These are phyloP conservation scores for Trachelus tabidus DNA, from an alignment of 2,888 invertebrate genomes.

Conservation along the genomic window DNA sequence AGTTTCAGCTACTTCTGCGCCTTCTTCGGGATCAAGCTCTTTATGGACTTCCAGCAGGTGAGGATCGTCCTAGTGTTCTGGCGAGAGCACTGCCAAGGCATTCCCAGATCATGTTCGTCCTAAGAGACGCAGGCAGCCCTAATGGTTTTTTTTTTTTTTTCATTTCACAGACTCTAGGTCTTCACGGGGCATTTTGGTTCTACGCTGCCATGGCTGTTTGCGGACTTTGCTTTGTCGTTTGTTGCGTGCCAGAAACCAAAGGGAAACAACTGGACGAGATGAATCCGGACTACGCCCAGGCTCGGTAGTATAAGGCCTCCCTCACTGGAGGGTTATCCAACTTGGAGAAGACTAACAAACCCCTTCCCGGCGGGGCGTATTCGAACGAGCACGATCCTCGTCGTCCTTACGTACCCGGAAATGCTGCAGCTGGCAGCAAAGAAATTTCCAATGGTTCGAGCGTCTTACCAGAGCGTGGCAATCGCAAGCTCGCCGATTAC, in stretches of 20 bases:
- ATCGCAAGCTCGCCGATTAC: slow-evolving; percentile 50
- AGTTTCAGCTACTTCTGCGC: slow-evolving; percentile 89
- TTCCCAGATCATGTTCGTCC: neutral
- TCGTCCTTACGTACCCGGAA: slow-evolving; percentile 37
- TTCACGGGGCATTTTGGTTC: slow-evolving; percentile 89
- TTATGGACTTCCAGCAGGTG: slow-evolving; percentile 80
- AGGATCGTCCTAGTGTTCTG: neutral
- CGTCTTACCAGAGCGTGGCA: slow-evolving; percentile 18
- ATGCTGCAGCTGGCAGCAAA: slow-evolving; percentile 12
- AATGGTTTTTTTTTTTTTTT: neutral
- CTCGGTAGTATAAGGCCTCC: slow-evolving; percentile 66
- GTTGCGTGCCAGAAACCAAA: slow-evolving; percentile 91
- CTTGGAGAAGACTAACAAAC: slow-evolving; percentile 59
- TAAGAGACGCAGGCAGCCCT: neutral
- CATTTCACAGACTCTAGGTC: slow-evolving; percentile 72
- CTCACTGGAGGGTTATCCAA: slow-evolving; percentile 62
- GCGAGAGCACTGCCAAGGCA: neutral
- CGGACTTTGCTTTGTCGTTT: slow-evolving; percentile 85
- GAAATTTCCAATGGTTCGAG: slow-evolving; percentile 8
- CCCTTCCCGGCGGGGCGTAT: slow-evolving; percentile 54
- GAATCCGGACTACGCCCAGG: slow-evolving; percentile 75
- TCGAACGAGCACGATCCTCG: slow-evolving; percentile 55
- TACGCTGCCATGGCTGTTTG: slow-evolving; percentile 86
- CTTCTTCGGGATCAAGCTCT: slow-evolving; percentile 87
- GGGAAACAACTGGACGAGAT: slow-evolving; percentile 91